Base-by-base conservation (phyloP, 2,113 vertebrate genomes). In the Todiramphus chloris region DNA sequence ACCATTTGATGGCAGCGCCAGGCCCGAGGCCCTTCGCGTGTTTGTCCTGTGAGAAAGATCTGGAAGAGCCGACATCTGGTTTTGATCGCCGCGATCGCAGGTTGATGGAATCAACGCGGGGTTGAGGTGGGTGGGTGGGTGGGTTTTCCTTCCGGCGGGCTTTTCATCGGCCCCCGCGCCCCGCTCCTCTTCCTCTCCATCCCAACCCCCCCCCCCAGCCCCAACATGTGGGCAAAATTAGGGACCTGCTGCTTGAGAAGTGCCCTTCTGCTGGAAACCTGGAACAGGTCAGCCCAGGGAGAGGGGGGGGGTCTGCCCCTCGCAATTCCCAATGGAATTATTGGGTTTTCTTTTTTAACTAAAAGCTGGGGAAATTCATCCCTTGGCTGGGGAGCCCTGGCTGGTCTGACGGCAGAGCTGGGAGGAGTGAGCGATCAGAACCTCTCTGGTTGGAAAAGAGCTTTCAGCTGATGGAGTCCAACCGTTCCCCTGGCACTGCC, bases 31-130 rank as follows among this genome's bases (percentile, higher is more conserved):
- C 98, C 96, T 98, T 96, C 83, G 97, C 98, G 97, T 98, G 98
- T 98, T 98, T 98, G 97, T 98, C 97, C 98, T 98, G 97, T 89
- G 98, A 98, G 98, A 98, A 98, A 98, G 98, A 98, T 98, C 98
- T 98, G 97, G 97, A 98, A 98, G 97, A 96, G 97, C 97, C 96
- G 97, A 97, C 99, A 99, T 99, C 98, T 99, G 99, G 98, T 98
- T 98, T 97, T 96, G 98, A 99, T 99, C 98, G 98, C 97, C 89
- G 97, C 98, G 98, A 98, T 99, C 98, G 99, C 99, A 99, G 99
- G 99, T 99, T 98, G 99, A 98, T 99, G 98, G 98, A 99, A 99
- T 98, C 98, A 99, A 98, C 96, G 97, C 98, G 93, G 98, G 98
- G 96, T 97, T 97, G 98, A 98, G 98, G 98, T 98, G 98, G 98